phyloP scores from a whole-genome alignment of 2,888 invertebrate genomes.

The Nemurella pictetii region DNA sequence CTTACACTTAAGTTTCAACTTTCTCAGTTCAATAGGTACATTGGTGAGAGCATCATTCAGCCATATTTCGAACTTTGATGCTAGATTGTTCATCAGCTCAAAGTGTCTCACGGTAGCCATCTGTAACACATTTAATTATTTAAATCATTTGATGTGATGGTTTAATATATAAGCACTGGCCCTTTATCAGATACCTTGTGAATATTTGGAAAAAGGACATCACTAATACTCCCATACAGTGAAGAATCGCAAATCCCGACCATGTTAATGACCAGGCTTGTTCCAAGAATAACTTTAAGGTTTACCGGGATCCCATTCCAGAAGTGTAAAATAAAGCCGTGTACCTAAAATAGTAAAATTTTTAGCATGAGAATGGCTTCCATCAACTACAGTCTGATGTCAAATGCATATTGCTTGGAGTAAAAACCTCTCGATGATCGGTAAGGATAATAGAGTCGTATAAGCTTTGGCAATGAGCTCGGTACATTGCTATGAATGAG shows the following conservation, averaged over 20 bases:
- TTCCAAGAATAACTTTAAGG: not conserved
- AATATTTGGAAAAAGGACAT: not conserved
- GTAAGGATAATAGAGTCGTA: not conserved
- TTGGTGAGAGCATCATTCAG: not conserved
- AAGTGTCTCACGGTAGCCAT: too few relatives aligned
- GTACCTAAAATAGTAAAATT: not conserved
- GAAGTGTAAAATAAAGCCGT: not conserved
- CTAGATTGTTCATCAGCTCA: not conserved
- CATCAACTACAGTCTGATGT: too few relatives aligned
- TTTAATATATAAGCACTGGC: too few relatives aligned
- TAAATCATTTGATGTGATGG: too few relatives aligned
- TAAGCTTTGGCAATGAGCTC: not conserved
- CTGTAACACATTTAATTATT: too few relatives aligned
- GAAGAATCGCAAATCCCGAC: not conserved
- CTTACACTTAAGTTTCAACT: not conserved
- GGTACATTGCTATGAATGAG: not conserved
- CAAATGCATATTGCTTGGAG: not conserved
- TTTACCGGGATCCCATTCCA: not conserved
- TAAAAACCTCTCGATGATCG: not conserved
- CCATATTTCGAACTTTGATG: not conserved
- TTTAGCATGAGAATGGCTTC: too few relatives aligned
- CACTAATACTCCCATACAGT: not conserved
- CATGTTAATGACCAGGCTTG: not conserved
- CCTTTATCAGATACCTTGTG: not conserved
- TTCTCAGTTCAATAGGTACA: not conserved